phyloP scores from a whole-genome alignment of 1,140 invertebrate species.

The Mercenaria mercenaria region DNA sequence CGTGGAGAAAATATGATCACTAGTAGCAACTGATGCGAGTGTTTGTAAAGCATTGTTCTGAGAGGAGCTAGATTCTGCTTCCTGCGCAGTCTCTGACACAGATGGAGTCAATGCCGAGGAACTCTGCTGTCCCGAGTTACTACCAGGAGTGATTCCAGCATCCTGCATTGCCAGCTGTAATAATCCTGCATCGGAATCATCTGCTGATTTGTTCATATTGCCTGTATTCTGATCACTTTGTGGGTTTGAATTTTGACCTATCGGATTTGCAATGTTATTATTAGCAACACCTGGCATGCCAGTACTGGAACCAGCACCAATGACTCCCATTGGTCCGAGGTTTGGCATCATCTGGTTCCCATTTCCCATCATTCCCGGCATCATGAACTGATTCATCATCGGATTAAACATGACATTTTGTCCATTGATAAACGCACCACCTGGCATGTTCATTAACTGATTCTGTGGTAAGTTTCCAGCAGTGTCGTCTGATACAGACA shows the following conservation, averaged over 20 bases:
- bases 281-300: conserved; percentile 25
- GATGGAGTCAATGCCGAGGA: conserved; percentile 53
- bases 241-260: not conserved
- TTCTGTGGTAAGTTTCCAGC: conserved; percentile 7
- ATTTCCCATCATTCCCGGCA: conserved; percentile 69
- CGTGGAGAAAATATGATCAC: conserved; percentile 70
- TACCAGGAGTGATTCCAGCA: conserved; percentile 78
- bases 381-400: conserved; percentile 66
- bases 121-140: conserved; percentile 33
- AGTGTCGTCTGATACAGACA: conserved; percentile 51
- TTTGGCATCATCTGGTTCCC: conserved; percentile 54
- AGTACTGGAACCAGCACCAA: conserved; percentile 27
- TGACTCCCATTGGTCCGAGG: conserved; percentile 61
- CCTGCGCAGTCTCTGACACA: conserved; percentile 17
- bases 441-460: conserved; percentile 58
- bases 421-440: conserved; percentile 46
- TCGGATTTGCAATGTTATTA: conserved; percentile 47
- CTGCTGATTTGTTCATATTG: not conserved
- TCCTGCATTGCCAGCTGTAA: conserved; percentile 81
- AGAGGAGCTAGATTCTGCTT: conserved; percentile 20
- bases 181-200: conserved; percentile 70
- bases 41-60: conserved; percentile 74
- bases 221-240: conserved; percentile 22
- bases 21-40: conserved; percentile 79
- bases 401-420: conserved; percentile 64